Percentiles rank a stretch among this genome's conserved stretches.
Conservation (phyloP, 2,888 invertebrate species). For the Atherix ibis region DNA sequence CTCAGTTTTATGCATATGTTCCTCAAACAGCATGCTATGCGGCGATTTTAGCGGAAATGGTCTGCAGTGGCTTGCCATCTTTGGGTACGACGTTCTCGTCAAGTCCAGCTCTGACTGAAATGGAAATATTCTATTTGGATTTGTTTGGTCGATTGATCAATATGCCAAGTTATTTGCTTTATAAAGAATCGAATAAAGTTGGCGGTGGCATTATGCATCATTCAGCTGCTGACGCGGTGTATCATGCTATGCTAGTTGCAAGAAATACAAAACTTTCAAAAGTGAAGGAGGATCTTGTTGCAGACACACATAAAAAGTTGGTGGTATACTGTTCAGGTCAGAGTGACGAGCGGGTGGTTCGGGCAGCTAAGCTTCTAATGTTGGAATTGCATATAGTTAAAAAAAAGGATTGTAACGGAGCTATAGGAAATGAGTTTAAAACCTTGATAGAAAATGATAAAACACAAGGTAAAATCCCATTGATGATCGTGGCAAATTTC, state of each 20-base stretch:
- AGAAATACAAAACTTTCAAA: constrained; percentile 3
- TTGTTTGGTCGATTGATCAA: constrained; percentile 69
- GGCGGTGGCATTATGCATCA: constrained; percentile 60
- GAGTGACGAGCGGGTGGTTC: no score
- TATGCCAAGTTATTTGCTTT: constrained; percentile 58
- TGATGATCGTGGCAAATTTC: no score
- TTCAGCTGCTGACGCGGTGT: constrained; percentile 8
- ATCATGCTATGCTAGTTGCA: constrained; percentile 6
- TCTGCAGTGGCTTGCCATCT: constrained; percentile 59
- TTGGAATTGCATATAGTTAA: no score
- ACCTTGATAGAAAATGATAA: no score
- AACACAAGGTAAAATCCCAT: no score
- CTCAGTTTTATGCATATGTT: constrained; percentile 74
- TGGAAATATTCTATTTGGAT: constrained; percentile 72
- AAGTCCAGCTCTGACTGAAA: constrained; percentile 68
- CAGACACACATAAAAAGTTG: no score
- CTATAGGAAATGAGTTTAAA: no score
- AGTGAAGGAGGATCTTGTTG: no score
- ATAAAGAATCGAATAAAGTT: constrained; percentile 45
- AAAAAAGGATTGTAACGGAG: no score
- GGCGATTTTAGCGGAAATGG: constrained; percentile 57
- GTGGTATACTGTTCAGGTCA: constrained; percentile 5
- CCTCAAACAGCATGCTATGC: constrained; percentile 65
- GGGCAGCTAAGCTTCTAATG: no score
- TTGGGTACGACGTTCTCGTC: constrained; percentile 76